These are phyloP conservation scores for Cynaeus angustus DNA, from an alignment of 2,888 invertebrate species.

Conservation along the genomic window DNA sequence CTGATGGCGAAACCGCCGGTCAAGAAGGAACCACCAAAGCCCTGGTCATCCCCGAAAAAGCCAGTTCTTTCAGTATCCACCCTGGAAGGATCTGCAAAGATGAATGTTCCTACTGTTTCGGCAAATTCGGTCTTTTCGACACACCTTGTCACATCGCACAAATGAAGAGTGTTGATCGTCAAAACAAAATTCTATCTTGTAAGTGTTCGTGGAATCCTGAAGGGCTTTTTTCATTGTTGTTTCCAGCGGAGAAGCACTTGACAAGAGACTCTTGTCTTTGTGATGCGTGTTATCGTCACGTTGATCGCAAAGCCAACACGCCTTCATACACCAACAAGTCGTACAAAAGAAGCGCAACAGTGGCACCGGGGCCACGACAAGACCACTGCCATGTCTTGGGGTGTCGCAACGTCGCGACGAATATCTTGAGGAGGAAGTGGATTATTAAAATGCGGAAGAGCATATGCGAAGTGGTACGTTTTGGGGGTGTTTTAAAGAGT, in stretches of 20 bases:
- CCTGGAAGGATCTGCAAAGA: constrained; percentile 87
- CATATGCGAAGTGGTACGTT: constrained; percentile 77
- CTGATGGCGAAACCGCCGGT: constrained; percentile 69
- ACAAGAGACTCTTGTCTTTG: constrained; percentile 90
- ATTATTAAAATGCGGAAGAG: constrained; percentile 81
- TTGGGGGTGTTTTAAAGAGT: too few species aligned
- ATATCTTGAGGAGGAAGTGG: constrained; percentile 83
- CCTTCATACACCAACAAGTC: constrained; percentile 78
- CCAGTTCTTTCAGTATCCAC: constrained; percentile 90
- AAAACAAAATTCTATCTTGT: constrained; percentile 86
- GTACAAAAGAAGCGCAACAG: constrained; percentile 65
- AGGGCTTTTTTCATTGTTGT: background rate
- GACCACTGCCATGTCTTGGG: constrained; percentile 79
- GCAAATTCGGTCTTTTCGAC: constrained; percentile 89
- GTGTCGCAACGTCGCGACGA: constrained; percentile 76
- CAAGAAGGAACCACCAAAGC: constrained; percentile 74
- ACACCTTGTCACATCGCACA: constrained; percentile 92
- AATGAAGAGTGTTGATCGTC: constrained; percentile 87
- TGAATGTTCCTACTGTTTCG: constrained; percentile 90
- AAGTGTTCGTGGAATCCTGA: constrained; percentile 63
- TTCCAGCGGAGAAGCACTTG: constrained; percentile 83
- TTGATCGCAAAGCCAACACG: constrained; percentile 86
- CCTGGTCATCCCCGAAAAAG: constrained; percentile 90
- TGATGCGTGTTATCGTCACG: constrained; percentile 90
- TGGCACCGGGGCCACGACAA: constrained; percentile 68